phyloP scores from a whole-genome alignment of 2,888 invertebrate species.

The Aphodius granarius region DNA sequence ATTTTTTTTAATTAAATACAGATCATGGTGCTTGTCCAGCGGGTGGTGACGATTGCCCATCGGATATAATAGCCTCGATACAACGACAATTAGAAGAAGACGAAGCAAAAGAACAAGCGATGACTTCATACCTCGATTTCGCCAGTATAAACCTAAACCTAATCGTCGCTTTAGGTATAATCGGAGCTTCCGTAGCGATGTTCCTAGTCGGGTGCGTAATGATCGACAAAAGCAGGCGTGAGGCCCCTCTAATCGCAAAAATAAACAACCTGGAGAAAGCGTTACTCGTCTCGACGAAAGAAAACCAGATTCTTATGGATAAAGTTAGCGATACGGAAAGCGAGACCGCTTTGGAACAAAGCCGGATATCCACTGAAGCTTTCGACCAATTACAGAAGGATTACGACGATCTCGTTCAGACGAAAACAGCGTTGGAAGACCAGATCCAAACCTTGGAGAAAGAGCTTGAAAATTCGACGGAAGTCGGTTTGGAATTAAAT shows the following conservation, averaged over 20 bases:
- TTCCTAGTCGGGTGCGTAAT: slow-evolving; percentile 78
- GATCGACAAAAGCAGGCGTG: slow-evolving; percentile 73
- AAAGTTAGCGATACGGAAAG: slow-evolving; percentile 40
- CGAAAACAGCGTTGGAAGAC: slow-evolving; percentile 60
- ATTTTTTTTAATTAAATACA: slow-evolving; percentile 1
- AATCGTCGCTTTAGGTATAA: slow-evolving; percentile 49
- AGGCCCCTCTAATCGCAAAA: slow-evolving; percentile 69
- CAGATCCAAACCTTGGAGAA: slow-evolving; percentile 69
- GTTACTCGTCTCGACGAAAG: slow-evolving; percentile 62
- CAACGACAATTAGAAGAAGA: slow-evolving; percentile 16
- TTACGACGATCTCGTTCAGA: slow-evolving; percentile 58
- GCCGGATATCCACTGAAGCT: slow-evolving; percentile 62
- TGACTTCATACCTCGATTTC: neutral
- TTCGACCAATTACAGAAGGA: slow-evolving; percentile 63
- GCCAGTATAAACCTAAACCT: slow-evolving; percentile 20
- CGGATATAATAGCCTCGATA: slow-evolving; percentile 7
- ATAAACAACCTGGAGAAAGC: slow-evolving; percentile 67
- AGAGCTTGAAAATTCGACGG: slow-evolving; percentile 79
- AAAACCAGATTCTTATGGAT: slow-evolving; percentile 67
- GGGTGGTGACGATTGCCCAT: slow-evolving; percentile 18
- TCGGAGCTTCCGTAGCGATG: slow-evolving; percentile 71
- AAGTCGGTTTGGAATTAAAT: slow-evolving; percentile 76
- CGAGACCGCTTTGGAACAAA: slow-evolving; percentile 20
- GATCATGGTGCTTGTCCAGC: slow-evolving; percentile 25
- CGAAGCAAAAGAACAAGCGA: slow-evolving; percentile 8